A percentile compares a stretch with the other conserved stretches of the same genome.
Conservation (phyloP, 1,140 invertebrate species). For the Camponotus floridanus region DNA sequence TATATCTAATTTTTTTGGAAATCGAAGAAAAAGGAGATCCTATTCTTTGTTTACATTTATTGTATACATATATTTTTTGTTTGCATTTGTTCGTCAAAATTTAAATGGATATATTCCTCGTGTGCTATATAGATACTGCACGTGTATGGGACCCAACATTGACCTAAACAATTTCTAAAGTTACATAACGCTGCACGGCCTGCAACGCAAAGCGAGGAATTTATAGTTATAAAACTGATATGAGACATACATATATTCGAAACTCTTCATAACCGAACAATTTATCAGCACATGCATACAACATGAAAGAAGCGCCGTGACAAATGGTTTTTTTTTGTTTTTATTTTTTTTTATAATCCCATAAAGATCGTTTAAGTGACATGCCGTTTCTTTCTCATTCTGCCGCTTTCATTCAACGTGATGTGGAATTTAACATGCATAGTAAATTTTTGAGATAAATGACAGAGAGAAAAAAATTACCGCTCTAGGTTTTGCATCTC, state of each 20-base stretch:
- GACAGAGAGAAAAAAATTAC: slow-evolving; percentile 40
- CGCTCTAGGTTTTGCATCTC: neutral
- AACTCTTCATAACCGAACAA: neutral
- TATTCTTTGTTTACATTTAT: neutral
- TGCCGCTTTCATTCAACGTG: neutral
- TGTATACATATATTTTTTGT: too few species aligned
- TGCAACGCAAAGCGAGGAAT: slow-evolving; percentile 10
- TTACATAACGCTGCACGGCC: neutral
- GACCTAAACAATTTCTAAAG: slow-evolving; percentile 16
- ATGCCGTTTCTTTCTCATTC: neutral
- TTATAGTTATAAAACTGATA: slow-evolving; percentile 15
- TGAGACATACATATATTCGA: neutral
- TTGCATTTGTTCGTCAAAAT: slow-evolving; percentile 29
- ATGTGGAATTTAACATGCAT: neutral
- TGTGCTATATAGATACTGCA: neutral
- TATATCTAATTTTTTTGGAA: neutral
- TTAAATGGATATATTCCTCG: slow-evolving; percentile 20
- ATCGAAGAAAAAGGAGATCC: too few species aligned
- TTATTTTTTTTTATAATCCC: neutral
- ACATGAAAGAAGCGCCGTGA: neutral
- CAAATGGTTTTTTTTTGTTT: neutral
- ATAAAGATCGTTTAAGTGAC: neutral
- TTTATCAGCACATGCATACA: slow-evolving; percentile 1
- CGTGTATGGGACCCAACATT: neutral
- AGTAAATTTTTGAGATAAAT: neutral